These are phyloP conservation scores for Petaurus breviceps DNA, from an alignment of 2,113 vertebrate species.

Conservation along the genomic window DNA sequence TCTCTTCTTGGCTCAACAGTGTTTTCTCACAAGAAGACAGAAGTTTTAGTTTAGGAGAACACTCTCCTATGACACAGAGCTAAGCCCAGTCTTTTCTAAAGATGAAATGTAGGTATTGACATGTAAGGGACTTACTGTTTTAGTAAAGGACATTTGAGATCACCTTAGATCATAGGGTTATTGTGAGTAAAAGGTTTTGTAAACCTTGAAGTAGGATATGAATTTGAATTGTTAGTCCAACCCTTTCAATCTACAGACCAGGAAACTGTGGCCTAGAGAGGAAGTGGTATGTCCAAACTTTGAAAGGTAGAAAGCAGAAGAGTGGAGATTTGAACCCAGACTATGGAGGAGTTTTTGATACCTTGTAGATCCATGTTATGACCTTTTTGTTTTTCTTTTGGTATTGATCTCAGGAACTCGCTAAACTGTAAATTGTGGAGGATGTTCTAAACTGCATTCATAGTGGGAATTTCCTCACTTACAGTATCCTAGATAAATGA, in stretches of 20 bases:
- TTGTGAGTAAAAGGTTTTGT: background rate
- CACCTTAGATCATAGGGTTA: background rate
- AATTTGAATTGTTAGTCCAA: background rate
- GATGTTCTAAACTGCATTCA: background rate
- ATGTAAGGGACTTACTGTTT: background rate
- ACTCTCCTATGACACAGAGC: background rate
- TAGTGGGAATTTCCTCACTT: background rate
- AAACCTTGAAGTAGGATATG: background rate
- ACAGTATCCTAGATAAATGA: background rate
- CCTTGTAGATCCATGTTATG: background rate
- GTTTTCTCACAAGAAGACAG: background rate
- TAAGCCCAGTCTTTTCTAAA: background rate
- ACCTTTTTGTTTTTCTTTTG: background rate
- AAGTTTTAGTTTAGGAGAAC: background rate
- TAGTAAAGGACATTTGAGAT: background rate
- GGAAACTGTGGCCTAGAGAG: background rate
- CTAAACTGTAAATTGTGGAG: background rate
- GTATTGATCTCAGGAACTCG: background rate
- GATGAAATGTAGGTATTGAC: background rate
- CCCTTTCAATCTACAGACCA: background rate
- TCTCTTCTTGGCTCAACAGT: background rate
- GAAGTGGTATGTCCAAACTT: background rate
- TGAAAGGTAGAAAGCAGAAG: background rate
- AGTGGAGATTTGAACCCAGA: background rate
- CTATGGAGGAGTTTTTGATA: background rate